Base-by-base conservation (phyloP, 1,140 invertebrate species). In the Drosophila ercepeae region DNA sequence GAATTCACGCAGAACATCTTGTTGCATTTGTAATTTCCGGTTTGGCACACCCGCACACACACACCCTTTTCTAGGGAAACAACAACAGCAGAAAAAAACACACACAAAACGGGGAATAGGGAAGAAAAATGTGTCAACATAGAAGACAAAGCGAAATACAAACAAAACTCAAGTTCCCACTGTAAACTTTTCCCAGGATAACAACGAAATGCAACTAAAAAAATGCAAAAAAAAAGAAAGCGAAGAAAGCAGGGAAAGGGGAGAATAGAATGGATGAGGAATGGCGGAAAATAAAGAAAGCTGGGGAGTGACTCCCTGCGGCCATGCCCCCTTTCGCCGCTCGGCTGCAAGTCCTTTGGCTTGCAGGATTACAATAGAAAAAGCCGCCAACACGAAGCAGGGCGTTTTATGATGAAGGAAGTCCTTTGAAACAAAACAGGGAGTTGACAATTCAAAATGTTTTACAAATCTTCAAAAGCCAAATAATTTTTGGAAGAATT, bases 21-120 rank as follows among this genome's bases (percentile, higher is more conserved):
- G 81, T 86, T 86, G 81, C 81, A 79, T 81, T 84, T 84, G 72
- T 70, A 79, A 81, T 86, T 84, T 84, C 81, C 81, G 81, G 81
- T 81, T 69, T 76, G 55, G 57, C 51, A 65, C 42, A 59, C 51
- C 53, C 59, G 29, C 14, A 36, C 18, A 27, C 48, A 18, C 25
- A 25, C 6, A 52, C 2, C n/a, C n/a, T n/a, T n/a, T n/a, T n/a
- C n/a, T n/a, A n/a, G n/a, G n/a, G n/a, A n/a, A n/a, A n/a, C n/a
- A n/a, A n/a, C n/a, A n/a, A n/a, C n/a, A n/a, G 29, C 14, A 48
- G 14, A 45, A 32, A 27, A 32, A 11, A 3, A 3, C 29, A 32
- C 9, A 16, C 36, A 39, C 3, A 11, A n/a, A n/a, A n/a, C n/a
- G n/a, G n/a, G n/a, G n/a, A 46, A 18, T 25, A 41, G 19, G 42